Conservation (phyloP, 2,888 invertebrate species). For the Marasmarcha lunaedactyla region DNA sequence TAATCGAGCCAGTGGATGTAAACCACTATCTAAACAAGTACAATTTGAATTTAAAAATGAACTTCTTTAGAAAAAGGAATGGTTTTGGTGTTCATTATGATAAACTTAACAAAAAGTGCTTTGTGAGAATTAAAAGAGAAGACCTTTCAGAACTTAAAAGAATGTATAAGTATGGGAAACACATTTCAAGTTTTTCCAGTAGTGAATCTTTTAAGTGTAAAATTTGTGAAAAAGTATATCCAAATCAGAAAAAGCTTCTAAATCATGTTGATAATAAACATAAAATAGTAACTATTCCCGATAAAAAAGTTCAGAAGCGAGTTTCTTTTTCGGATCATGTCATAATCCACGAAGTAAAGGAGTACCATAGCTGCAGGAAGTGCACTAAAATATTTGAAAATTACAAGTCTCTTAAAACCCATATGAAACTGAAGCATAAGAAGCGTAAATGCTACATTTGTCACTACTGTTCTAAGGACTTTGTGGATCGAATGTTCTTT, state of each 20-base stretch:
- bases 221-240: conserved; percentile 42
- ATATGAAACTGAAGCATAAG: conserved; percentile 40
- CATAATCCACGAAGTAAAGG: conserved; percentile 43
- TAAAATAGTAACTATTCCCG: conserved; percentile 24
- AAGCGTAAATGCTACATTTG: conserved; percentile 58
- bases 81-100: too few relatives aligned
- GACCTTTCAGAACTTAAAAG: too few relatives aligned
- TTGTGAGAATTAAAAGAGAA: too few relatives aligned
- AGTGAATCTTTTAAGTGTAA: conserved; percentile 30
- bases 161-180: too few relatives aligned
- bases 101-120: too few relatives aligned
- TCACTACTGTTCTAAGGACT: conserved; percentile 45
- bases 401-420: conserved; percentile 32
- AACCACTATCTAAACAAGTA: conserved; percentile 24
- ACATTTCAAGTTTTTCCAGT: too few relatives aligned
- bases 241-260: conserved; percentile 32
- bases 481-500: conserved; percentile 46
- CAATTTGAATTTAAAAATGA: too few relatives aligned
- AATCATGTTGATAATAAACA: conserved; percentile 48
- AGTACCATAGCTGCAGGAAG: conserved; percentile 50
- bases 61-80: too few relatives aligned
- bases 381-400: conserved; percentile 43
- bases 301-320: conserved; percentile 31
- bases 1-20: conserved; percentile 32
- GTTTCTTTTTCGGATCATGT: conserved; percentile 53